These are phyloP conservation scores for Geodia barretti DNA, from an alignment of 37 sponge, comb jelly and placozoan species.

Conservation along the genomic window DNA sequence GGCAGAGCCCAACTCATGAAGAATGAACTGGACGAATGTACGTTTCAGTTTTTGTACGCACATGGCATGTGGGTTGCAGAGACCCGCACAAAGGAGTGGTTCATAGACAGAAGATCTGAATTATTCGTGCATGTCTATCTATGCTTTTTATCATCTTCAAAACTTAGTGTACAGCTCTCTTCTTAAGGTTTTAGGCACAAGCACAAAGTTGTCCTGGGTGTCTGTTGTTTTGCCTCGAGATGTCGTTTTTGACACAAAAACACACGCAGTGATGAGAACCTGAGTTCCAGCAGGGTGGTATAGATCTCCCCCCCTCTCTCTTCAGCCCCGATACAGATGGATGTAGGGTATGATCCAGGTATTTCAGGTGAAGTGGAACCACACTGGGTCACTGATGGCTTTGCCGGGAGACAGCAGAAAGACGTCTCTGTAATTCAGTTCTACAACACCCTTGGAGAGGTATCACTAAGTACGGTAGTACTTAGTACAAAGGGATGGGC, in stretches of 20 bases:
- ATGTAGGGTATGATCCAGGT: slow-evolving; percentile 63
- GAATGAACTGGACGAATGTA: slow-evolving; percentile 78
- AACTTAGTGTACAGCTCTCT: not conserved
- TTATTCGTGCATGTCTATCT: no score
- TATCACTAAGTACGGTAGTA: no score
- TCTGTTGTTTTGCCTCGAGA: not conserved
- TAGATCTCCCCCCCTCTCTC: no score
- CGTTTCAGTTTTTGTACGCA: slow-evolving; percentile 3
- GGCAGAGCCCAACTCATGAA: slow-evolving; percentile 89
- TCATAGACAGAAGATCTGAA: no score
- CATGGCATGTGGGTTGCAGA: not conserved
- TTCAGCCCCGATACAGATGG: slow-evolving; percentile 74
- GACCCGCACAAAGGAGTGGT: no score
- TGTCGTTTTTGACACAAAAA: not conserved
- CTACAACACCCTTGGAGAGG: slow-evolving; percentile 77
- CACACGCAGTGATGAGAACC: not conserved
- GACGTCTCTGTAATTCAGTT: slow-evolving; percentile 86
- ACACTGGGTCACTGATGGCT: slow-evolving; percentile 79
- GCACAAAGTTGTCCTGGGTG: slow-evolving; percentile 4
- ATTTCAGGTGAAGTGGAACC: slow-evolving; percentile 68
- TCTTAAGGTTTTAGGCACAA: not conserved
- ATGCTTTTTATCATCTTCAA: not conserved
- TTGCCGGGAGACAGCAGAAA: slow-evolving; percentile 73
- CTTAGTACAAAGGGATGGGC: no score
- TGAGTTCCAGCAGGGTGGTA: not conserved